Evolutionary conservation across 2,888 invertebrate species (phyloP), one percentile per base, ranked within the genome.

Genomic region (Quadroppia sp.): DNA sequence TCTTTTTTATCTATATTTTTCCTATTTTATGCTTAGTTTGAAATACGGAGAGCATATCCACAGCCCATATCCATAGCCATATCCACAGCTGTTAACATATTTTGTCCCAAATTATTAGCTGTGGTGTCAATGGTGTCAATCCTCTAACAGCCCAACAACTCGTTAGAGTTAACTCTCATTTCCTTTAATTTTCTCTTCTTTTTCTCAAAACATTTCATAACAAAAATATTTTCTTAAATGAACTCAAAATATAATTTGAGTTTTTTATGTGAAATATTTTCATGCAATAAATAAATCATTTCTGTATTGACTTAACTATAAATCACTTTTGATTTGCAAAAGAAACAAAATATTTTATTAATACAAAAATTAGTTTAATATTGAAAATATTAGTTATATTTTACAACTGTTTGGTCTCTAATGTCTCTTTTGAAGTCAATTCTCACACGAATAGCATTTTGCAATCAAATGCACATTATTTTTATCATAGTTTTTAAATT

Each of bases 41-140:
- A 53, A 53, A 53, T 53, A 53, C 25, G 6, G 53, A 25, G 13
- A 9, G 53, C 53, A 53, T n/a, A 45, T 13, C 45, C 45, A 45
- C n/a, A 45, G n/a, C n/a, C n/a, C n/a, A n/a, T n/a, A n/a, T n/a
- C n/a, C n/a, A n/a, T 13, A 53, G 53, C 53, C 53, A 53, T 53
- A 53, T 6, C 53, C 53, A 53, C 53, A 53, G 53, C 53, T 53
- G 53, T 53, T 53, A 53, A 53, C 53, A 53, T 53, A 53, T 53
- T 53, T 53, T 25, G 53, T 6, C 23, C 53, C n/a, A 53, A 53
- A 53, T 53, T 53, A 53, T 53, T 53, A 53, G 53, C 25, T 53
- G 53, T 53, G 53, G 53, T 53, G 53, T 53, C 53, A 53, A 53
- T 53, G 20, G n/a, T 53, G 25, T 23, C 45, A 45, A 45, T 15